These are phyloP conservation scores for Cyrtodaria siliqua DNA, from an alignment of 2,888 invertebrate species.

Conservation along the genomic window DNA sequence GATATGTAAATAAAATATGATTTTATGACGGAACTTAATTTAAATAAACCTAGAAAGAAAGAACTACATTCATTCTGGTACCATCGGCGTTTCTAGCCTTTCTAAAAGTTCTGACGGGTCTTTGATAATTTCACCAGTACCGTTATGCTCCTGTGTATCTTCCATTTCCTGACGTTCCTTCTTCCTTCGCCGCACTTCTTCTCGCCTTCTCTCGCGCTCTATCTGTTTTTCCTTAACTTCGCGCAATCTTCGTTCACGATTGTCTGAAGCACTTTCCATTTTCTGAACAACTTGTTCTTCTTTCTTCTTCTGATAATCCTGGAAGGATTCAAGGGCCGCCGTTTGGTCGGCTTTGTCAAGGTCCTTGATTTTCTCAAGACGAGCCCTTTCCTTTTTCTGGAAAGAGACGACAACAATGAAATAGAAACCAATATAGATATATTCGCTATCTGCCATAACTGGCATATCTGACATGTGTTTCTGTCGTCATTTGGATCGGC, in stretches of 20 bases:
- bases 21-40: no score
- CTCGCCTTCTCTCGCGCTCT: constrained; percentile 77
- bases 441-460: no score
- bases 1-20: no score
- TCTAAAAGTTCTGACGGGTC: constrained; percentile 50
- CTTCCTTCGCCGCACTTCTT: constrained; percentile 78
- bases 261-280: constrained; percentile 77
- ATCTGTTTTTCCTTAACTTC: constrained; percentile 78
- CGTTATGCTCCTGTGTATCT: constrained; percentile 44
- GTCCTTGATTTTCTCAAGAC: constrained; percentile 79
- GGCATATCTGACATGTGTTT: no score
- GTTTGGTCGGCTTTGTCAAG: constrained; percentile 77
- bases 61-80: constrained; percentile 46
- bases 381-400: constrained; percentile 79
- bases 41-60: no score
- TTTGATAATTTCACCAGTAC: constrained; percentile 40
- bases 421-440: no score
- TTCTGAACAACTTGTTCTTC: constrained; percentile 74
- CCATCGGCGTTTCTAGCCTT: constrained; percentile 52
- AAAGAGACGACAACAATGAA: no score
- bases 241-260: constrained; percentile 74
- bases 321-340: constrained; percentile 76
- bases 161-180: constrained; percentile 73
- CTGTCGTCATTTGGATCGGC: no score
- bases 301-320: constrained; percentile 74